phyloP scores from a whole-genome alignment of 2,797 vertebrate genomes.

The Scolopax rusticola region DNA sequence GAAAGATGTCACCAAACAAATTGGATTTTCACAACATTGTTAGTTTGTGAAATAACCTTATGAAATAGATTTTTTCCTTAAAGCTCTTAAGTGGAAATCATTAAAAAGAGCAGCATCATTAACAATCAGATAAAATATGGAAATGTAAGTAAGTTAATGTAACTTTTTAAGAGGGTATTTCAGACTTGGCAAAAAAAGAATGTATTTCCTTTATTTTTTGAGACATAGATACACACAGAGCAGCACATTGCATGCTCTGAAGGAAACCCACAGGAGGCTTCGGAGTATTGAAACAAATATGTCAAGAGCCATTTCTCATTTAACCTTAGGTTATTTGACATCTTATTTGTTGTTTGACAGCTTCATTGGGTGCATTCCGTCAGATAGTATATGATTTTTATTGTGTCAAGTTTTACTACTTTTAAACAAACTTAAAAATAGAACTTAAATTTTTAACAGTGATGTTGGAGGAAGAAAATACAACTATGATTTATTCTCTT shows the following conservation, averaged over 20 bases:
- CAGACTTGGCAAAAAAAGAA: neutral
- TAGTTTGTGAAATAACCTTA: constrained; percentile 31
- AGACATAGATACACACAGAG: neutral
- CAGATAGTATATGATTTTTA: neutral
- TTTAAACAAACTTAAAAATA: neutral
- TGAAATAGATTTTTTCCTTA: neutral
- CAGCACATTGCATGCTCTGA: neutral
- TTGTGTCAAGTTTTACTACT: neutral
- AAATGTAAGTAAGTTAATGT: neutral
- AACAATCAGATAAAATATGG: neutral
- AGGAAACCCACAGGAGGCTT: neutral
- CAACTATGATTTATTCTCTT: neutral
- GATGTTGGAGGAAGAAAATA: neutral
- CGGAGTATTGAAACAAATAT: neutral
- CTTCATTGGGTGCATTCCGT: neutral
- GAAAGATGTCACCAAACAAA: constrained; percentile 31
- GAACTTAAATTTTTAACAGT: neutral
- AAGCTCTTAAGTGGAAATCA: neutral
- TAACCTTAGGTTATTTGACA: neutral
- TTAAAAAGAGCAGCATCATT: neutral
- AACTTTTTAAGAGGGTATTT: neutral
- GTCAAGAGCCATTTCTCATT: neutral
- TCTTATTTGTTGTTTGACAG: neutral
- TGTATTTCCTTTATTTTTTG: neutral
- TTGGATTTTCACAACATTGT: constrained; percentile 15